A percentile compares a stretch with the other conserved stretches of the same genome.
Evolutionary conservation across 2,888 invertebrate species (phyloP).

Genomic region (Synergus japonicus): DNA sequence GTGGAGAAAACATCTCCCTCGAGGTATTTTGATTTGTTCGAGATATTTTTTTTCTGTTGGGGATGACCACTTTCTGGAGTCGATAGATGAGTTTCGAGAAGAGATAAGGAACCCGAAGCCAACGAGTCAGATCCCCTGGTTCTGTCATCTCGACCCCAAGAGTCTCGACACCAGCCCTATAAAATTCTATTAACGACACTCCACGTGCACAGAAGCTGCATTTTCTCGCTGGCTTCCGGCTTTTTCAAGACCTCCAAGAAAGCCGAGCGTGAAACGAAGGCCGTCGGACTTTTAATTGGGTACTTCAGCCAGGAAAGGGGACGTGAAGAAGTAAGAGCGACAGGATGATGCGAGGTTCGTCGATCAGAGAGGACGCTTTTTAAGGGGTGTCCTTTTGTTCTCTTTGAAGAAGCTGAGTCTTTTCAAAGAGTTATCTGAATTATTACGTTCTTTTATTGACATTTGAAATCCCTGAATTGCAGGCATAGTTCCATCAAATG

Average conservation of each 20-base stretch:
- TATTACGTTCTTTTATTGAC: neutral
- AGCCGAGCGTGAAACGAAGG: slow-evolving; percentile 41
- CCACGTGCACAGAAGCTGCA: slow-evolving; percentile 35
- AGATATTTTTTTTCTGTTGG: neutral
- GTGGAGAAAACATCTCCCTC: too few species aligned
- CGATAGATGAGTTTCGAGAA: slow-evolving; percentile 10
- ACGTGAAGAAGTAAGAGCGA: slow-evolving; percentile 32
- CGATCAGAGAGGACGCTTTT: slow-evolving; percentile 28
- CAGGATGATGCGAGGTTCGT: neutral
- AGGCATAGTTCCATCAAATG: neutral
- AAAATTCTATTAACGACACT: slow-evolving; percentile 40
- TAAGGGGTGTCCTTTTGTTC: slow-evolving; percentile 9
- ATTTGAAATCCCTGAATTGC: neutral
- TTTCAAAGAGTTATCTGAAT: neutral
- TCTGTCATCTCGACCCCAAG: slow-evolving; percentile 31
- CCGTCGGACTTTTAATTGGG: slow-evolving; percentile 41
- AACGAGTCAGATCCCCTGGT: slow-evolving; percentile 25
- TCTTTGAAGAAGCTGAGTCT: slow-evolving; percentile 17
- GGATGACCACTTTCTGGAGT: neutral
- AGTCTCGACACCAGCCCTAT: slow-evolving; percentile 35
- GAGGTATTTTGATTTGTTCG: neutral
- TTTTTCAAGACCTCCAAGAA: slow-evolving; percentile 41
- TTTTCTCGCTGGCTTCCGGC: slow-evolving; percentile 37
- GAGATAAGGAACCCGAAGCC: slow-evolving; percentile 28
- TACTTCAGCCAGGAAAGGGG: slow-evolving; percentile 23